Conservation (phyloP, 2,797 vertebrate species). For the Furcifer pardalis region DNA sequence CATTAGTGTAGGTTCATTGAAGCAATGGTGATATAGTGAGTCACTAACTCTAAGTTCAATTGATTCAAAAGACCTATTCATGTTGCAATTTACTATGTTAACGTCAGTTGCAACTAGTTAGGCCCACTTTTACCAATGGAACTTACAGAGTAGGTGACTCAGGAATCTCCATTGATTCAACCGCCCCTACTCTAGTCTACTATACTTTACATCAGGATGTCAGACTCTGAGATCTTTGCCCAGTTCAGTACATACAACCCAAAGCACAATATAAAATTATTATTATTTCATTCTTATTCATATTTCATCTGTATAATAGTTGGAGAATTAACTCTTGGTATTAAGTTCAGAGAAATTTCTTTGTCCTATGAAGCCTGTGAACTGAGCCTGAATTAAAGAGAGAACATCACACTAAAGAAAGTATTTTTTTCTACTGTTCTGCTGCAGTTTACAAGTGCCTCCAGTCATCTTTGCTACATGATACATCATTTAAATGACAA, state of each 20-base stretch:
- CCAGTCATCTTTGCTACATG: slow-evolving; percentile 54
- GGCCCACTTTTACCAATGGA: too few species aligned
- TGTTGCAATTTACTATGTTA: too few species aligned
- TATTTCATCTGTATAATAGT: slow-evolving; percentile 3
- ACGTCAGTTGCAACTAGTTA: not conserved
- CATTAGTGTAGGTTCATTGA: too few species aligned
- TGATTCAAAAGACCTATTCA: too few species aligned
- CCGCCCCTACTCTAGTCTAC: too few species aligned
- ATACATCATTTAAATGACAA: slow-evolving; percentile 51
- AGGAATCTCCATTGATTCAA: too few species aligned
- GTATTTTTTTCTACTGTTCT: slow-evolving; percentile 21
- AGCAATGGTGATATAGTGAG: too few species aligned
- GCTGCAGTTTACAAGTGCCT: slow-evolving; percentile 50
- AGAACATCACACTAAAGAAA: slow-evolving; percentile 40
- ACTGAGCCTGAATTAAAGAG: slow-evolving; percentile 1
- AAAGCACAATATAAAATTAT: not conserved
- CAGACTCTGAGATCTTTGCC: not conserved
- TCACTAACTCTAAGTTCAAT: too few species aligned
- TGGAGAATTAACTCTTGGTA: slow-evolving; percentile 28
- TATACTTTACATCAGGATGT: too few species aligned
- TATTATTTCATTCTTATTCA: not conserved
- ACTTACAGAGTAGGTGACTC: too few species aligned
- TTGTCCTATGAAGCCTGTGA: not conserved
- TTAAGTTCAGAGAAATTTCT: not conserved
- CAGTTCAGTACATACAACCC: not conserved